Evolutionary conservation across 2,113 vertebrate genomes (phyloP), one percentile per base, ranked within the genome.

Genomic region (Lampris megalopsis): DNA sequence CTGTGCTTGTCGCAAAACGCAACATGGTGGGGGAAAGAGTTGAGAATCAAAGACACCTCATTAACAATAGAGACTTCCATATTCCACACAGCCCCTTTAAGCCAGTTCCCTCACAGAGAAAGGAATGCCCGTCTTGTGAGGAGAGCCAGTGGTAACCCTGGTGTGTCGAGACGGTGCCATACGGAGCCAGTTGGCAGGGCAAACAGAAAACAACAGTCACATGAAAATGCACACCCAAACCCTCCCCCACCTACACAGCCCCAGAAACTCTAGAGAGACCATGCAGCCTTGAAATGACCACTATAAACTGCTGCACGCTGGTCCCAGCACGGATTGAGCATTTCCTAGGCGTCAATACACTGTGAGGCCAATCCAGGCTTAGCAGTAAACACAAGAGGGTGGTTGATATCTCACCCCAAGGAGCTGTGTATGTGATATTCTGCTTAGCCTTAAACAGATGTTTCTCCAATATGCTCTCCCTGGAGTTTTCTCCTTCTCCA

Each of bases 21-120:
- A 80, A 91, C 58, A 84, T 77, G 70, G 79, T 71, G 63, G 65
- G 79, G 81, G 66, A 67, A 71, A 24, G 24, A 24, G 24, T 24
- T 24, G 68, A 76, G 83, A 86, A 88, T 85, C 80, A 79, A 89
- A 91, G 90, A 77, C 84, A 53, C 71, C 72, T 87, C 80, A 87
- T 92, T 91, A 92, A 90, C 92, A 91, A 91, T 81, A 76, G 73
- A 68, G 84, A 86, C 87, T 93, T 92, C 94, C 93, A 77, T 87
- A 89, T 92, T 92, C 90, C 92, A 93, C 90, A 75, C 88, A 58
- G 59, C 73, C 85, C 41, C 75, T 82, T 68, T 74, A 82, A 86
- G 81, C 85, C 70, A 72, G 69, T 78, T 88, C 81, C 80, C 83
- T 77, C 60, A 82, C 66, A 81, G 67, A 79, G 66, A 56, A 52